Evolutionary conservation across 2,888 invertebrate genomes (phyloP).

Genomic region (Xanthostigma xanthostigma): DNA sequence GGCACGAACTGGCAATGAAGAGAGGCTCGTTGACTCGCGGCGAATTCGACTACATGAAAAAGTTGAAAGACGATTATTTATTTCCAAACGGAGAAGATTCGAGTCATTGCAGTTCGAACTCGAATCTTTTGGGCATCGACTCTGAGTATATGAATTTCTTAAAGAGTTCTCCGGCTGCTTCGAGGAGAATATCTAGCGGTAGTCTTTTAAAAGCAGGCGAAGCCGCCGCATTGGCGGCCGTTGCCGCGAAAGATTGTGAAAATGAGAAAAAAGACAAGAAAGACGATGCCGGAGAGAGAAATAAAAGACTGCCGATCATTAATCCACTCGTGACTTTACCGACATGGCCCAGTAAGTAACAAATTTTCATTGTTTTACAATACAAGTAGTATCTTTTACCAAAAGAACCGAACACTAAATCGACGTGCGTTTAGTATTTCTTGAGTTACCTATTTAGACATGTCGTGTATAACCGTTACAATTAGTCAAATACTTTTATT

Average conservation of each 20-base stretch:
- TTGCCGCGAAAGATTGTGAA: conserved; percentile 25
- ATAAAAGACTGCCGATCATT: conserved; percentile 71
- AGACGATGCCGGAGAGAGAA: conserved; percentile 36
- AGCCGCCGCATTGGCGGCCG: conserved; percentile 41
- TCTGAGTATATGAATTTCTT: conserved; percentile 47
- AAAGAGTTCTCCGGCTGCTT: conserved; percentile 69
- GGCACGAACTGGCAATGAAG: conserved; percentile 22
- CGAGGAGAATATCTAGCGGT: conserved; percentile 80
- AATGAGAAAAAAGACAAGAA: conserved; percentile 23
- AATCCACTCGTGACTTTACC: conserved; percentile 78
- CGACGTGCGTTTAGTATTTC: conserved; percentile 4
- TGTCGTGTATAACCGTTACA: too few relatives aligned
- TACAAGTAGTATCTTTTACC: conserved; percentile 2
- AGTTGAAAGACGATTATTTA: conserved; percentile 11
- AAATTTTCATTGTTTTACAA: conserved; percentile 1
- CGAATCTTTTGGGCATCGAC: conserved; percentile 44
- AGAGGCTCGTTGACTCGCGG: conserved; percentile 22
- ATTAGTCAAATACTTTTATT: too few relatives aligned
- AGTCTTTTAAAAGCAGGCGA: conserved; percentile 68
- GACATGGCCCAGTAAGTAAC: conserved; percentile 64
- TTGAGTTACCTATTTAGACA: neutral
- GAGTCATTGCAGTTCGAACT: conserved; percentile 31
- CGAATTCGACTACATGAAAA: conserved; percentile 21
- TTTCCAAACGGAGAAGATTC: conserved; percentile 22
- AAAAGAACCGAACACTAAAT: conserved; percentile 10